These are phyloP conservation scores for Pocillopora grandis DNA, from an alignment of 92 coral and sea anemone genomes.

Conservation along the genomic window DNA sequence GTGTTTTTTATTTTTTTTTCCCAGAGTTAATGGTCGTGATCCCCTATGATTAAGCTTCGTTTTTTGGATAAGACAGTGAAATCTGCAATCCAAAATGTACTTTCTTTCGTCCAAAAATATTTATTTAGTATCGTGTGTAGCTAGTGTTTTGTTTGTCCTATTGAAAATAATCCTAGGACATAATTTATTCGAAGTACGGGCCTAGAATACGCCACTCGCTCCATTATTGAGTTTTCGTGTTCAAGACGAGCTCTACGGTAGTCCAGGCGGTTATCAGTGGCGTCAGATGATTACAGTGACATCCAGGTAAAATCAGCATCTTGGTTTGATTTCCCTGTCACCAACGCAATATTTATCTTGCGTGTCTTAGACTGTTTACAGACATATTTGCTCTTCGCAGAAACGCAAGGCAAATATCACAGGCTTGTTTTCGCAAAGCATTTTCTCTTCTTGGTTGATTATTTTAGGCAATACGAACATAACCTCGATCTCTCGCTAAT, in stretches of 20 bases:
- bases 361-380: conserved; percentile 32
- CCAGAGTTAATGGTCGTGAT: background rate
- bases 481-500: background rate
- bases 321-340: conserved; percentile 2
- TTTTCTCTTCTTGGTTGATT: background rate
- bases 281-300: background rate
- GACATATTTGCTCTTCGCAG: conserved; percentile 17
- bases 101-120: conserved; percentile 25
- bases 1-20: conserved; percentile 7
- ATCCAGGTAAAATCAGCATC: conserved; percentile 15
- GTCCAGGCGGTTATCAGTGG: background rate
- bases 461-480: background rate
- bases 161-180: conserved; percentile 30
- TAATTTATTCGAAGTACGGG: conserved; percentile 16
- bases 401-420: conserved; percentile 4
- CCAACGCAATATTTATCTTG: conserved; percentile 22
- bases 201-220: background rate
- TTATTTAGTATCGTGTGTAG: conserved; percentile 48
- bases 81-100: conserved; percentile 26
- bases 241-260: background rate
- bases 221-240: background rate
- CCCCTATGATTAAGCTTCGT: background rate
- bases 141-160: conserved; percentile 31
- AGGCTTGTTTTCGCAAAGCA: background rate
- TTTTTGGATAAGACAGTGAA: conserved; percentile 24